These are phyloP conservation scores for Labeo calbasu DNA, from an alignment of 2,797 vertebrate genomes.

Conservation along the genomic window DNA sequence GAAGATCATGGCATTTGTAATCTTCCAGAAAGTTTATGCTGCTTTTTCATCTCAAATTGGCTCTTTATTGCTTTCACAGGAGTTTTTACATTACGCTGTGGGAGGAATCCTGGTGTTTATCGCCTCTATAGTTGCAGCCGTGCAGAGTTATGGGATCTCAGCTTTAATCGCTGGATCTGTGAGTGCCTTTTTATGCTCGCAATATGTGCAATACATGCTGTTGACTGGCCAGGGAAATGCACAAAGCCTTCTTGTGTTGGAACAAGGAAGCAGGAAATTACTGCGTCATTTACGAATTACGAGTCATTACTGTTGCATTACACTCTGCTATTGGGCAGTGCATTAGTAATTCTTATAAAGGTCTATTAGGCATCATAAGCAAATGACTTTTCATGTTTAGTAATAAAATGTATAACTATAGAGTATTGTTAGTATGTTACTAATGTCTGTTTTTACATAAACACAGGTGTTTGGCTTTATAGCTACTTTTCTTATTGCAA, in stretches of 20 bases:
- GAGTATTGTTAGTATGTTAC: background rate
- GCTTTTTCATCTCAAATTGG: background rate
- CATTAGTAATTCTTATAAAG: background rate
- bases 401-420: background rate
- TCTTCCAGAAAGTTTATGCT: background rate
- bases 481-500: slow-evolving; percentile 85
- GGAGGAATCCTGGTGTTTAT: slow-evolving; percentile 88
- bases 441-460: slow-evolving; percentile 7
- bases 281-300: too few relatives aligned
- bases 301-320: background rate
- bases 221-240: background rate
- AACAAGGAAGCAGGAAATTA: slow-evolving; percentile 1
- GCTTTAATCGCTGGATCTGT: slow-evolving; percentile 87
- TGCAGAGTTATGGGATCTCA: slow-evolving; percentile 71
- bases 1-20: background rate
- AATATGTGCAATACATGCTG: background rate
- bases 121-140: slow-evolving; percentile 84
- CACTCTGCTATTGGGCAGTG: background rate
- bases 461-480: slow-evolving; percentile 90
- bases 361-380: background rate
- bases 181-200: slow-evolving; percentile 61
- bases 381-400: background rate
- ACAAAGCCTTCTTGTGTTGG: background rate
- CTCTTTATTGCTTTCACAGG: slow-evolving; percentile 71
- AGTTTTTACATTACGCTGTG: slow-evolving; percentile 90